Evolutionary conservation across 2,888 invertebrate genomes (phyloP).

Genomic region (Himalopsyche kuldschensis): DNA sequence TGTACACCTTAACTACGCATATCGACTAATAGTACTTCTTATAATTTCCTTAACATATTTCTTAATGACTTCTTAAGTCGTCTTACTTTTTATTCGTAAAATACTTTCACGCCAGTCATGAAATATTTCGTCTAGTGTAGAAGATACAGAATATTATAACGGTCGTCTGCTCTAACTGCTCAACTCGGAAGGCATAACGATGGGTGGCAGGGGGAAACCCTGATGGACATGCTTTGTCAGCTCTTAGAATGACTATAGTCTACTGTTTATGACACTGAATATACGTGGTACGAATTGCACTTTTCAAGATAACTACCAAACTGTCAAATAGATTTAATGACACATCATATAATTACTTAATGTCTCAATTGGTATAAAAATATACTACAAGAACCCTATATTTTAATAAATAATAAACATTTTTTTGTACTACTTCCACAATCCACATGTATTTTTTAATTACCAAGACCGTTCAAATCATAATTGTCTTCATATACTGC

Average conservation of each 20-base stretch:
- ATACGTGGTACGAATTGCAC: neutral
- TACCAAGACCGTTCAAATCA: too few species aligned
- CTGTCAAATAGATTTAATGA: neutral
- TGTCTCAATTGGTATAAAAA: neutral
- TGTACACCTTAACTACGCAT: too few species aligned
- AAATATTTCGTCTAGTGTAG: neutral
- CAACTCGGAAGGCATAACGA: neutral
- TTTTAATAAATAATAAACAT: too few species aligned
- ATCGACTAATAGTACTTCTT: too few species aligned
- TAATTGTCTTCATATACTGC: too few species aligned
- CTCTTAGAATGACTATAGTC: neutral
- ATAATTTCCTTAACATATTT: too few species aligned
- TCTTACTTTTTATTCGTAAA: too few species aligned
- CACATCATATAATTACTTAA: neutral
- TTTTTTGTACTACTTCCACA: too few species aligned
- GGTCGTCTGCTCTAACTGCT: neutral
- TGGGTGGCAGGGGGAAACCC: neutral
- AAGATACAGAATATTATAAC: neutral
- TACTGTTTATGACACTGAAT: neutral
- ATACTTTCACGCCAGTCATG: too few species aligned
- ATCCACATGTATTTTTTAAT: too few species aligned
- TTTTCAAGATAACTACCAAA: neutral
- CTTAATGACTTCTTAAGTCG: too few species aligned
- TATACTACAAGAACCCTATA: too few species aligned
- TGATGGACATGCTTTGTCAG: constrained; percentile 1